Base-by-base conservation (phyloP, 2,888 invertebrate genomes). In the Cetonia aurata region DNA sequence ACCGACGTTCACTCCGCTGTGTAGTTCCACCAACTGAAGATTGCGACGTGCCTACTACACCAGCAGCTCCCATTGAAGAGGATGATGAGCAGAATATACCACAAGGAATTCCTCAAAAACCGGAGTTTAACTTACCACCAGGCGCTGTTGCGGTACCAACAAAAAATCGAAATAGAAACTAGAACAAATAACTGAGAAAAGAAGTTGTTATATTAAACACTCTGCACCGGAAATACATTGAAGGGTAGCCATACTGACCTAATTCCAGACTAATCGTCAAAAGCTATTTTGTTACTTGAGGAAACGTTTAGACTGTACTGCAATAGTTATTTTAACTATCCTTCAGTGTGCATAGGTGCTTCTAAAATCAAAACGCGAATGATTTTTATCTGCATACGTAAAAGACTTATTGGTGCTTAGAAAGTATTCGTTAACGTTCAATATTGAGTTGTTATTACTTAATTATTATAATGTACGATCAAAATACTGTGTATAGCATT, bases 21-120 rank as follows among this genome's bases (percentile, higher is more conserved):
- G 94, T 95, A 37, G 94, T 95, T 6, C 95, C 95, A 0, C 96
- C 96, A 6, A 96, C 95, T 42, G 95, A 94, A 77, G 95, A 96
- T 80, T 96, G 96, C 79, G 95, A 95, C 76, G 87, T 94, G 0
- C 95, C 94, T 0, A 92, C 94, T 71, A 94, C 94, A 19, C 89
- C 91, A 0, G 88, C 92, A 0, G 87, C 89, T 0, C 89, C 90
- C 0, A 86, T 86, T 19, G 89, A 89, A 75, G 90, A 90, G 66
- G 88, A 86, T 46, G 83, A 83, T 3, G 80, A 78, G 25, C 80
- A 81, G 52, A 84, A 84, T 68, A 79, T 83, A 57, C 84, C 83
- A 1, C 53, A 73, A 55, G 69, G 62, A 15, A 9, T 42, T 25
- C 71, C 67, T 19, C 37, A 52, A 33, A 71, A 71, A 13, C 52